phyloP scores from a whole-genome alignment of 2,888 invertebrate species.

The Mesopsocus fuscifrons region DNA sequence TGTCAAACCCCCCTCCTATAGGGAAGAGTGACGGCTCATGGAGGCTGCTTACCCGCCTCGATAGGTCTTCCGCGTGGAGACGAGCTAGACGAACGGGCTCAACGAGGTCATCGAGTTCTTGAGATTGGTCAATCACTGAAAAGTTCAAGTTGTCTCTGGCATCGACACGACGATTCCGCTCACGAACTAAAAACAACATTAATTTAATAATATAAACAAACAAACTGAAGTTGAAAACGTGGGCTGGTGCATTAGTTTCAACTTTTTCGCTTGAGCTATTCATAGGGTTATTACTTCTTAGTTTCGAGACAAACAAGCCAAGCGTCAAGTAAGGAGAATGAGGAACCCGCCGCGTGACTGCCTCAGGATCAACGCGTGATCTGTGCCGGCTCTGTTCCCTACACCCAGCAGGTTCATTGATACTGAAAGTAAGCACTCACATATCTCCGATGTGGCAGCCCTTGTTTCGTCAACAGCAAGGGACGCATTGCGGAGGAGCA shows the following conservation, averaged over 20 bases:
- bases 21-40: too few species aligned
- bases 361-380: too few species aligned
- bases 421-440: background rate
- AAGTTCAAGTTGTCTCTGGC: conserved; percentile 19
- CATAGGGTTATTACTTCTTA: too few species aligned
- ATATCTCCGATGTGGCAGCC: too few species aligned
- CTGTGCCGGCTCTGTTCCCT: too few species aligned
- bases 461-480: conserved; percentile 27
- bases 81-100: conserved; percentile 16
- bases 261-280: background rate
- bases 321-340: too few species aligned
- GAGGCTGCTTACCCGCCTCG: too few species aligned
- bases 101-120: conserved; percentile 13
- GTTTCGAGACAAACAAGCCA: too few species aligned
- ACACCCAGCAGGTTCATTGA: too few species aligned
- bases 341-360: too few species aligned
- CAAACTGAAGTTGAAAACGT: conserved; percentile 9
- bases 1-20: too few species aligned
- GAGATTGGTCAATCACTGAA: conserved; percentile 23
- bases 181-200: conserved; percentile 1
- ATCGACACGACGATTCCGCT: background rate
- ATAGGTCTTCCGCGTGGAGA: too few species aligned
- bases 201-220: conserved; percentile 1
- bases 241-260: background rate
- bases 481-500: conserved; percentile 33